Evolutionary conservation across 2,888 invertebrate species (phyloP), one percentile per base, ranked within the genome.

Genomic region (Bombyx huttoni): DNA sequence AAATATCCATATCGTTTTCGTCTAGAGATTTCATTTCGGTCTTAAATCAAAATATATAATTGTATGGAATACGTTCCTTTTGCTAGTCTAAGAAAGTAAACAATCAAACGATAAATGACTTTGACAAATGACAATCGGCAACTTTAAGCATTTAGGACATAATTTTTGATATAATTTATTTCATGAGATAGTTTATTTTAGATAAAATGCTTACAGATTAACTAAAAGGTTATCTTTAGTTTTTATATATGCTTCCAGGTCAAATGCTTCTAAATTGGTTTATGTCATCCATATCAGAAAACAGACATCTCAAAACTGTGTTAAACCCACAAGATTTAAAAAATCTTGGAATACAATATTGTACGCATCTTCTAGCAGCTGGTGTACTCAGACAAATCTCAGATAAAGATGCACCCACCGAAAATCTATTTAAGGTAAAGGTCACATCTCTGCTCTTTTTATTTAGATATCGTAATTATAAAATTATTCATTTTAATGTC

Each of bases 191-290:
- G 46, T 53, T 52, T 49, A 51, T 40, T 45, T 48, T 50, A 46
- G 13, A 46, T 45, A n/a, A 13, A 54, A 48, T 52, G 35, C 24
- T 47, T 54, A 0, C 33, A 24, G 35, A 47, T 13, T 12, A 24
- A 9, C 47, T 35, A 50, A 34, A 47, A 51, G 34, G 1, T 49
- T 50, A 46, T 46, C n/a, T 8, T 47, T 40, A 40, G 40, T 40
- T 48, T 53, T 47, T 53, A n/a, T 46, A 34, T n/a, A 24, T 33
- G 54, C 61, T 89, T 90, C 33, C 88, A 98, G 97, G 97, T 79
- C 94, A 96, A 86, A 96, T 96, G 94, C 90, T 98, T 69, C 90
- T 97, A 65, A 96, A 96, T 80, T 97, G 97, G 96, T 92, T 96
- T 67, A 89, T 94, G 61, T 94, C 95, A 51, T 93, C 95, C 47